Base-by-base conservation (phyloP, 1,140 invertebrate species). In the Steinernema khuongi region DNA sequence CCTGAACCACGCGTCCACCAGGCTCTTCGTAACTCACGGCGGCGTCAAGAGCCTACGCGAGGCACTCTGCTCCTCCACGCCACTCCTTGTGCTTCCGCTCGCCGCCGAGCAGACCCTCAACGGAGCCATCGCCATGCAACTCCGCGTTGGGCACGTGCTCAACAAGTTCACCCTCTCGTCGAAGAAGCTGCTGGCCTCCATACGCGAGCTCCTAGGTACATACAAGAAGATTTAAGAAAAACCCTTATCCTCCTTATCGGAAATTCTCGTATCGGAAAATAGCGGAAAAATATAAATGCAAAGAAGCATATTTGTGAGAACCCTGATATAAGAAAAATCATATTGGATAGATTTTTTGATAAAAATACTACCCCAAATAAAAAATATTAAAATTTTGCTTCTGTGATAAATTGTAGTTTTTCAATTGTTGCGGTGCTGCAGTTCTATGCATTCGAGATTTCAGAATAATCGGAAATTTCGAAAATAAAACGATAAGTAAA, bases 21-120 rank as follows among this genome's bases (percentile, higher is more conserved):
- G 19, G 26, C 44, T 72, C 17, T 72, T 72, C 71, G 30, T 72
- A 19, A 72, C 71, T 2, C 71, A 72, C 44, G 71, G 71, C 14
- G 71, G 71, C 1, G 1, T 36, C 1, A 36, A 26, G 18, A 72
- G 71, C 44, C 29, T 68, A 17, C 4, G 26, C 1, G 71, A 72
- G 28, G 44, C 60, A 1, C 7, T 30, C 19, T 26, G 29, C 29
- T 26, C 29, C 17, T 44, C 26, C 17, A 31, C 32, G 1, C 71
- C 71, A 18, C 7, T 68, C 7, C 2, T 68, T 14, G 19, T 72
- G 1, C 19, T 72, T 69, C 71, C 71, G 4, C 22, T 72, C 11
- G 44, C 66, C 32, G 71, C 44, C 1, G 71, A 72, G n/a, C 71
- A 72, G 19, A 60, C 50, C 50, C 50, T 17, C 22, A 60, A 60